A percentile compares a stretch with the other conserved stretches of the same genome.
Conservation (phyloP, 1,140 invertebrate species). For the Carcinoscorpius rotundicauda region DNA sequence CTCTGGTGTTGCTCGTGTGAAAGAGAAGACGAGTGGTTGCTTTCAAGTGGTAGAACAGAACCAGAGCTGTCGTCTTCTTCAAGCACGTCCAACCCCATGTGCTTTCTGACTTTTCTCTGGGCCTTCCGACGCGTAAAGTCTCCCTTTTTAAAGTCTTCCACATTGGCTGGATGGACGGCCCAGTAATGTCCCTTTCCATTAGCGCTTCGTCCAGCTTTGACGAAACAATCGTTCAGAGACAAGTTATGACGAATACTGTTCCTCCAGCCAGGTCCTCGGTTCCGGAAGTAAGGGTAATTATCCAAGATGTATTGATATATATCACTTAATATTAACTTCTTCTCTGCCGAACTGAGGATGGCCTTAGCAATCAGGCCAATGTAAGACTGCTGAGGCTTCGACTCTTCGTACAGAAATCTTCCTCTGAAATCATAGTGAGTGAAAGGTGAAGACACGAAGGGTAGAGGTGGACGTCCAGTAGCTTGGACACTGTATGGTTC, state of each 20-base stretch:
- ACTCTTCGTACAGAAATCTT: slow-evolving; percentile 23
- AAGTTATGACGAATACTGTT: slow-evolving; percentile 97
- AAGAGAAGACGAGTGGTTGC: background rate
- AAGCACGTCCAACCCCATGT: slow-evolving; percentile 87
- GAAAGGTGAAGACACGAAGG: slow-evolving; percentile 35
- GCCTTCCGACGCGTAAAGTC: slow-evolving; percentile 91
- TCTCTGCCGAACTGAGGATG: slow-evolving; percentile 82
- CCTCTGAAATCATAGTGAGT: slow-evolving; percentile 45
- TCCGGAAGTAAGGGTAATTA: slow-evolving; percentile 92
- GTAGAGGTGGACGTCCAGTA: background rate
- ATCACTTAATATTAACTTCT: slow-evolving; percentile 89
- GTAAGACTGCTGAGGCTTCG: slow-evolving; percentile 43
- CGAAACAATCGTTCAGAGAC: slow-evolving; percentile 95
- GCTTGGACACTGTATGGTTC: slow-evolving; percentile 1
- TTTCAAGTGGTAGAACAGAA: slow-evolving; percentile 56
- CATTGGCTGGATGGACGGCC: slow-evolving; percentile 93
- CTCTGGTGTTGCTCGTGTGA: background rate
- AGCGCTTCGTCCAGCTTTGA: slow-evolving; percentile 87
- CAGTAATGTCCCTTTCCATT: slow-evolving; percentile 98
- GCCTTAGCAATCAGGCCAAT: slow-evolving; percentile 97
- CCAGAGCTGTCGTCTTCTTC: slow-evolving; percentile 58
- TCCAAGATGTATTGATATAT: slow-evolving; percentile 98
- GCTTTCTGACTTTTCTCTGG: slow-evolving; percentile 85
- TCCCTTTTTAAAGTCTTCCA: slow-evolving; percentile 92
- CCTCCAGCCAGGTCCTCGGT: slow-evolving; percentile 88